Evolutionary conservation across 2,113 vertebrate genomes (phyloP).

Genomic region (Amazona vittata): DNA sequence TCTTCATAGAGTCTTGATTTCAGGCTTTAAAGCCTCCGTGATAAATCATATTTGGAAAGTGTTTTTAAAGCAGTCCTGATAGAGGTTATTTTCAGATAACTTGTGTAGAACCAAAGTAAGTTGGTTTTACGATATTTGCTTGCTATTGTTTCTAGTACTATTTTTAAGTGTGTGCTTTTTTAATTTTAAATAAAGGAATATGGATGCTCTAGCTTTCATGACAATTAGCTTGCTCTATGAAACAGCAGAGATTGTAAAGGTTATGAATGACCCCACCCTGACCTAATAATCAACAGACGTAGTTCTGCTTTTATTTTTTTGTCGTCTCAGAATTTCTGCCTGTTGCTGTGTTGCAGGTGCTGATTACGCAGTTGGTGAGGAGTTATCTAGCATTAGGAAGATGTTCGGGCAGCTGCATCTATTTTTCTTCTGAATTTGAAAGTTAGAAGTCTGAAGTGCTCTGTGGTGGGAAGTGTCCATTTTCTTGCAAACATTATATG

Average conservation of each 20-base stretch:
- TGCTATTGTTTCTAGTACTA: neutral
- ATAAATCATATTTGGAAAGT: neutral
- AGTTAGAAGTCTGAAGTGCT: neutral
- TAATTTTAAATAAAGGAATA: neutral
- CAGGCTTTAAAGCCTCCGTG: neutral
- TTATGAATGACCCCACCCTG: neutral
- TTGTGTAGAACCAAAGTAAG: neutral
- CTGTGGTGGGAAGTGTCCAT: neutral
- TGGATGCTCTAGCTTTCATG: neutral
- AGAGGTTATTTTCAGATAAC: neutral
- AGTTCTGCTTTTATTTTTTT: neutral
- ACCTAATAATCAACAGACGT: neutral
- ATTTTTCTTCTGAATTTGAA: neutral
- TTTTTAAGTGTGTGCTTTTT: neutral
- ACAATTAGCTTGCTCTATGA: neutral
- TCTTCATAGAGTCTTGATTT: neutral
- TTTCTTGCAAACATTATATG: neutral
- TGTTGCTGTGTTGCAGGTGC: neutral
- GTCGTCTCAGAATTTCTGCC: neutral
- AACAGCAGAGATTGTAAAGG: neutral
- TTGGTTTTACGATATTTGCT: neutral
- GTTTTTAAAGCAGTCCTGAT: neutral
- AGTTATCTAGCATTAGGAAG: neutral
- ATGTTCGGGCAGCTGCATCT: neutral
- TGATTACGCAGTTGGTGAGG: neutral